These are phyloP conservation scores for Arctocebus calabarensis DNA, from an alignment of 2,797 vertebrate species.

Conservation along the genomic window DNA sequence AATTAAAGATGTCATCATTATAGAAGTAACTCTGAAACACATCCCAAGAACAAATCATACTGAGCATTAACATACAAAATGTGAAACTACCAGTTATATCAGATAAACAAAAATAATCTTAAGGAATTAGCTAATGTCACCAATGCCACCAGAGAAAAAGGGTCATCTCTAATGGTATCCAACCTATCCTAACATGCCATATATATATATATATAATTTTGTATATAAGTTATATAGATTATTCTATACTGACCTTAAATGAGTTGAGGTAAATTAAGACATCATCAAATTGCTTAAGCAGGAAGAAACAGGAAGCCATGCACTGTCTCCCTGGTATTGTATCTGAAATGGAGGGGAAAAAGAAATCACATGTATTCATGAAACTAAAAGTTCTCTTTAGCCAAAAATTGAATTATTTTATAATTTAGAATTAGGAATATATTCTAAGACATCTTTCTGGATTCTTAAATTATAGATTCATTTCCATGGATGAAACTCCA, in stretches of 20 bases:
- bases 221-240: constrained; percentile 1
- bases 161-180: not conserved
- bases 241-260: constrained; percentile 93
- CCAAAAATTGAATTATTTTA: constrained; percentile 31
- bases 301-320: constrained; percentile 99
- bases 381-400: constrained; percentile 8
- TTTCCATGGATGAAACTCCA: not conserved
- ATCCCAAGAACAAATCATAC: constrained; percentile 50
- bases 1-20: constrained; percentile 97
- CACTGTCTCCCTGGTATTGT: constrained; percentile 99
- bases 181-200: constrained; percentile 10
- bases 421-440: constrained; percentile 8
- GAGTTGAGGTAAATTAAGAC: constrained; percentile 99
- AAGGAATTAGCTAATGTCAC: not conserved
- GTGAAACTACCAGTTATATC: not conserved
- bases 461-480: constrained; percentile 15
- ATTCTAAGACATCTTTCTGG: constrained; percentile 10
- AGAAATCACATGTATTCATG: constrained; percentile 54
- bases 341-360: constrained; percentile 90
- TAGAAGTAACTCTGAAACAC: constrained; percentile 96
- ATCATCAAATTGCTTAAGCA: constrained; percentile 96
- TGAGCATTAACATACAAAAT: constrained; percentile 34
- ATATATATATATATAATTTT: constrained; percentile 28
- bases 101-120: constrained; percentile 48
- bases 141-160: not conserved